A percentile compares a stretch with the other conserved stretches of the same genome.
phyloP scores from a whole-genome alignment of 2,797 vertebrate species.

The Nyctibius grandis region DNA sequence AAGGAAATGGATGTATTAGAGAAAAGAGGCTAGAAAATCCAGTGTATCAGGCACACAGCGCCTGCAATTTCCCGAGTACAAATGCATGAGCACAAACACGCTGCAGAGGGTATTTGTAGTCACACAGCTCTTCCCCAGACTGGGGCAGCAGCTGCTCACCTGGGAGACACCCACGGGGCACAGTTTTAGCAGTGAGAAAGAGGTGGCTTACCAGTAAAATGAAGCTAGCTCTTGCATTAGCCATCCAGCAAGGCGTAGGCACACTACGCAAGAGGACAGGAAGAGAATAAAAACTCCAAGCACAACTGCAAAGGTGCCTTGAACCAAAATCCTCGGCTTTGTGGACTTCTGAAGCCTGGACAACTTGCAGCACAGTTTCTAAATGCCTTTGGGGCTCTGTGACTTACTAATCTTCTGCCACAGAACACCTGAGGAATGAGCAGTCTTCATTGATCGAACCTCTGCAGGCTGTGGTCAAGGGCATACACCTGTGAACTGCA shows the following conservation, averaged over 20 bases:
- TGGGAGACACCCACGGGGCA: not conserved
- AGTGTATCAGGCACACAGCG: fast-evolving
- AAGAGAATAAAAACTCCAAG: not conserved
- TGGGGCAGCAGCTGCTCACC: not conserved
- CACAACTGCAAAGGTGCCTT: not conserved
- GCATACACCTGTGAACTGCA: not conserved
- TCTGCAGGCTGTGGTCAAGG: not conserved
- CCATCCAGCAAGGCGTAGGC: not conserved
- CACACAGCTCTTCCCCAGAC: not conserved
- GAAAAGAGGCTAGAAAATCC: not conserved
- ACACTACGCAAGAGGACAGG: not conserved
- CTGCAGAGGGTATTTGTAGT: not conserved
- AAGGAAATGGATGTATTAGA: not conserved
- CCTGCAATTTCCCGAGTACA: not conserved
- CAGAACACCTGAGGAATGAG: not conserved
- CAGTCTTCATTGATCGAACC: not conserved
- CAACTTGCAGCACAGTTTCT: not conserved
- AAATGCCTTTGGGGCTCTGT: not conserved
- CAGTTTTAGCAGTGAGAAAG: not conserved
- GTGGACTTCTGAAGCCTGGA: not conserved
- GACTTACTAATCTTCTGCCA: not conserved
- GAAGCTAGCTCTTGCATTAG: not conserved
- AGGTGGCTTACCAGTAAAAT: not conserved
- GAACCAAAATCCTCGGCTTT: not conserved
- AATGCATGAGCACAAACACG: fast-evolving